Base-by-base conservation (phyloP, 37 sponge, comb jelly and placozoan genomes). In the Spongia lamella region DNA sequence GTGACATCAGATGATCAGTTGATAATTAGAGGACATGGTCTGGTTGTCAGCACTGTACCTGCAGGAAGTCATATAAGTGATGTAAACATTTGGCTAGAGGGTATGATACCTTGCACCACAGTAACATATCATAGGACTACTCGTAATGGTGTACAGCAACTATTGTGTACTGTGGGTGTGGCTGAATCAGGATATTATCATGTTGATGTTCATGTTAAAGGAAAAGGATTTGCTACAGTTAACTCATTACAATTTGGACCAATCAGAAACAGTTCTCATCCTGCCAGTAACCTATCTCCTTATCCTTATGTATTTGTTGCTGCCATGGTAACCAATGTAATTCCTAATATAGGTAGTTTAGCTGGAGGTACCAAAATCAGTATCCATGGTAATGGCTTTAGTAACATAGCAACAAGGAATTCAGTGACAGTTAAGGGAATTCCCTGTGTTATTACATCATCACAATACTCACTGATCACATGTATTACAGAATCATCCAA, bases 301-400 rank as follows among this genome's bases (percentile, higher is more conserved):
- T 85, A 85, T 34, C 79, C 86, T 7, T 16, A 25, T 0, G 33
- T 87, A 16, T 64, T 67, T 52, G 43, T 87, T 31, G 54, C 67
- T 30, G 70, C 73, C 30, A 26, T 15, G 22, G 68, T 56, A 22
- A 34, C 31, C 26, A 53, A 58, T 32, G 22, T 82, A 19, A 27
- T 58, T 11, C 90, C 90, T 14, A 31, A 26, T 7, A 13, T 2
- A 4, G 81, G 79, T 14, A 80, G 85, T 56, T 19, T 83, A 25
- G 59, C 37, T 0, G 94, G 94, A 54, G 94, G 94, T 17, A 83
- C 82, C 14, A 4, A 32, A 0, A 25, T 93, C 37, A 83, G 77
- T 21, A 82, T 93, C 21, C 26, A 70, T 61, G 94, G 94, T 17
- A 79, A 43, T 32, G 85, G 85, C 24, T 92, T 92, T 61, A 80